These are phyloP conservation scores for Sarcoramphus papa DNA, from an alignment of 2,797 vertebrate genomes.

Conservation along the genomic window DNA sequence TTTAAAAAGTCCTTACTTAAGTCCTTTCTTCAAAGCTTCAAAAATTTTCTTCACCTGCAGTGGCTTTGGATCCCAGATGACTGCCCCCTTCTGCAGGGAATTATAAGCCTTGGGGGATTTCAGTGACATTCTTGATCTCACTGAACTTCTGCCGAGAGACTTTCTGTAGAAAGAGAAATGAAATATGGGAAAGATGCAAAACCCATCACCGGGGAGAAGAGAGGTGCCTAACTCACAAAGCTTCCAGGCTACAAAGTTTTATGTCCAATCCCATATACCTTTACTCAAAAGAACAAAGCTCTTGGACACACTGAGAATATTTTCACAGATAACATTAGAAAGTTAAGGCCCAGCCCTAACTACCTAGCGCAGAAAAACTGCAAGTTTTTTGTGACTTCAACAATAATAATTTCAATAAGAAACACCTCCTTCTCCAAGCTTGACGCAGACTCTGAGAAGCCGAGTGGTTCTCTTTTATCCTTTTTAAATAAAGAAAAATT, in stretches of 20 bases:
- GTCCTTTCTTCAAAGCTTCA: constrained; percentile 87
- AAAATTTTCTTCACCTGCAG: constrained; percentile 90
- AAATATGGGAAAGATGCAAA: background rate
- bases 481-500: background rate
- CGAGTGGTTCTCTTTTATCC: background rate
- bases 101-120: constrained; percentile 79
- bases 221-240: background rate
- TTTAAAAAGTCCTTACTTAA: constrained; percentile 79
- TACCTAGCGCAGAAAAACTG: background rate
- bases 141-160: constrained; percentile 78
- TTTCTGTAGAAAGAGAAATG: constrained; percentile 66
- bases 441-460: background rate
- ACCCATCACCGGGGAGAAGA: background rate
- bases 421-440: background rate
- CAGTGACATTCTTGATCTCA: constrained; percentile 76
- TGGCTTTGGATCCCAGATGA: constrained; percentile 75
- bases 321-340: background rate
- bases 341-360: background rate
- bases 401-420: background rate
- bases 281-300: rapidly evolving
- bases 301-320: background rate
- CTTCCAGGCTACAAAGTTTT: background rate
- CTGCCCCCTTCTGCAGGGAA: constrained; percentile 70
- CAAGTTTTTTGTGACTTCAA: background rate
- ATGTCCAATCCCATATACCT: rapidly evolving